These are phyloP conservation scores for Ophraella communa DNA, from an alignment of 2,888 invertebrate genomes.

Conservation along the genomic window DNA sequence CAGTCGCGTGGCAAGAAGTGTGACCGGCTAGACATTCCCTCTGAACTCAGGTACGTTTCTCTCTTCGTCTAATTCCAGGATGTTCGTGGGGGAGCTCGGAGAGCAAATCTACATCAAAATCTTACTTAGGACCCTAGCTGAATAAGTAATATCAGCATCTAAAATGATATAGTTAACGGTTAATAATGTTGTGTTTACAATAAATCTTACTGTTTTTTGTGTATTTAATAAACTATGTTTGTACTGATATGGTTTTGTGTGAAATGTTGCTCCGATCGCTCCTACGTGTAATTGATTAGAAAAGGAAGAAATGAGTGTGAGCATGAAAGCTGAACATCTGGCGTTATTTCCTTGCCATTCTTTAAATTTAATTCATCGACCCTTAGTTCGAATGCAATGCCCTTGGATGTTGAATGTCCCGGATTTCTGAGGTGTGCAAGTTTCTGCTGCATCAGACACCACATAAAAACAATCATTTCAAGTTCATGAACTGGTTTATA, in stretches of 20 bases:
- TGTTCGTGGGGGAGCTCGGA: background rate
- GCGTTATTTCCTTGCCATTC: constrained; percentile 41
- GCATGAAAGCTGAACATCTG: constrained; percentile 52
- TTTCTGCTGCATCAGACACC: constrained; percentile 1
- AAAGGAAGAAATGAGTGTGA: constrained; percentile 39
- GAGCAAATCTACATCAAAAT: background rate
- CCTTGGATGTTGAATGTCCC: constrained; percentile 22
- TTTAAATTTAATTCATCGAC: constrained; percentile 34
- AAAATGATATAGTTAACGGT: too few relatives aligned
- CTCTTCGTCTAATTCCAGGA: constrained; percentile 12
- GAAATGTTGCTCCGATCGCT: background rate
- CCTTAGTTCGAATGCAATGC: constrained; percentile 28
- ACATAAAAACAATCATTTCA: background rate
- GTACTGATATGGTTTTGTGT: background rate
- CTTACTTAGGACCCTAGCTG: too few relatives aligned
- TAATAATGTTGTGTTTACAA: too few relatives aligned
- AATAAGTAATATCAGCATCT: too few relatives aligned
- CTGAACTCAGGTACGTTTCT: constrained; percentile 49
- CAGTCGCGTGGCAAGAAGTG: constrained; percentile 58
- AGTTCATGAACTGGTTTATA: background rate
- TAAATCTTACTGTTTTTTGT: too few relatives aligned
- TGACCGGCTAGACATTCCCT: constrained; percentile 59
- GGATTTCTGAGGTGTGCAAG: constrained; percentile 16
- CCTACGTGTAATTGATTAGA: constrained; percentile 16
- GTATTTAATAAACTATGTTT: background rate